Conservation (phyloP, 2,113 vertebrate genomes). For the Riparia riparia region DNA sequence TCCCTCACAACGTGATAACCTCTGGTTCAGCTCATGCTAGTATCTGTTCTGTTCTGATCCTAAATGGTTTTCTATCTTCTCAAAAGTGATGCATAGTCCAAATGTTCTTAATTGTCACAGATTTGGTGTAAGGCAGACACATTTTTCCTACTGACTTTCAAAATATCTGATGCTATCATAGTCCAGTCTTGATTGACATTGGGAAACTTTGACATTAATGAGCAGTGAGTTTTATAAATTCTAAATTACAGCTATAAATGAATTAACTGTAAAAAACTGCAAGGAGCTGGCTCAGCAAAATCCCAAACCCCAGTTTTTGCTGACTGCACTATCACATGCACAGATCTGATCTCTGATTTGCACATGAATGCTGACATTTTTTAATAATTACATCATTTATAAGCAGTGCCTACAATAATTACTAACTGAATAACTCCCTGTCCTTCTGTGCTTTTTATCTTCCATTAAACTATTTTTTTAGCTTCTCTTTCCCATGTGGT, state of each 20-base stretch:
- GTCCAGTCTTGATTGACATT: neutral
- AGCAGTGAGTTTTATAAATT: neutral
- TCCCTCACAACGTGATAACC: neutral
- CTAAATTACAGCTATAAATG: neutral
- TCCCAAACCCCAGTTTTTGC: neutral
- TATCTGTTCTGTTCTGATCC: neutral
- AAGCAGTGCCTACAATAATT: neutral
- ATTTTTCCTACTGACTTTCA: neutral
- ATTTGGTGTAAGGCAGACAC: neutral
- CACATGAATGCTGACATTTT: slow-evolving; percentile 14
- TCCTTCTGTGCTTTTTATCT: neutral
- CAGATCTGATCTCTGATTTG: slow-evolving; percentile 24
- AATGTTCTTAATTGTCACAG: neutral
- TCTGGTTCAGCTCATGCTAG: neutral
- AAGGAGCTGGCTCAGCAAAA: slow-evolving; percentile 36
- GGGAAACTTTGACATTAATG: neutral
- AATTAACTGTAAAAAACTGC: neutral
- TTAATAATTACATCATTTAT: slow-evolving; percentile 31
- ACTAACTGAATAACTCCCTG: neutral
- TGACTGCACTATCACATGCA: neutral
- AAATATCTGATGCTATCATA: neutral
- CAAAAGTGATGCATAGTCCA: neutral
- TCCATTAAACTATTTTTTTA: neutral
- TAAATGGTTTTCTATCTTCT: neutral
- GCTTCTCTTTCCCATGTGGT: neutral